Percentiles rank a stretch among this genome's conserved stretches.
phyloP scores from a whole-genome alignment of 2,113 vertebrate species.

The Corynorhinus townsendii region DNA sequence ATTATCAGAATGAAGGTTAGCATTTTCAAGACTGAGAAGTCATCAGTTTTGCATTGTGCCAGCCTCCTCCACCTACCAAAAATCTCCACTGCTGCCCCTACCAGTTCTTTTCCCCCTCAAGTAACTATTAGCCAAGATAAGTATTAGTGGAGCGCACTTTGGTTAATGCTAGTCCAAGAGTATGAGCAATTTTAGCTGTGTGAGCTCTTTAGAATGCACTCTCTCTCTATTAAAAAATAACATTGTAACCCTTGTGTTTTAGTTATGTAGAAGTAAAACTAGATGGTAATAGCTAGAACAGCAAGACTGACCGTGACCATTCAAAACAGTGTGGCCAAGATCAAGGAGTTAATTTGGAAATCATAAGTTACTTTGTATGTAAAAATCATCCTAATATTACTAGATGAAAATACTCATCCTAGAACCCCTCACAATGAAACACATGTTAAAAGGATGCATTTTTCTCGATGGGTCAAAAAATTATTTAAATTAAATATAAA shows the following conservation, averaged over 20 bases:
- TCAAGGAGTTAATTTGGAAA: background rate
- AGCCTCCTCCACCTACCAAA: background rate
- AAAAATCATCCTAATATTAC: background rate
- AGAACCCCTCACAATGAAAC: background rate
- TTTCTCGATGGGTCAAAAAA: background rate
- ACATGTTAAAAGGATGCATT: background rate
- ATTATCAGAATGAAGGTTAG: background rate
- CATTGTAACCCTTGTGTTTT: background rate
- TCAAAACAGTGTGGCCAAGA: background rate
- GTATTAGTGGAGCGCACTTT: background rate
- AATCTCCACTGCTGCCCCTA: fast-evolving
- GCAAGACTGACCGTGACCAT: background rate
- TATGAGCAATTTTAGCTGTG: background rate
- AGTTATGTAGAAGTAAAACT: background rate
- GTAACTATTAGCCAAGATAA: background rate
- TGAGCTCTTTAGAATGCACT: background rate
- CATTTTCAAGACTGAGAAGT: background rate
- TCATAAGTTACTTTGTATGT: background rate
- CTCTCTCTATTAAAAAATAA: background rate
- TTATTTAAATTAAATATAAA: background rate
- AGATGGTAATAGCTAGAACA: background rate
- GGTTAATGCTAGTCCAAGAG: background rate
- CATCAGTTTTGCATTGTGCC: background rate
- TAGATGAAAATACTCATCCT: background rate
- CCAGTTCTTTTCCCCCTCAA: fast-evolving